Evolutionary conservation across 2,888 invertebrate species (phyloP), one percentile per base, ranked within the genome.

Genomic region (Beris morrisii): DNA sequence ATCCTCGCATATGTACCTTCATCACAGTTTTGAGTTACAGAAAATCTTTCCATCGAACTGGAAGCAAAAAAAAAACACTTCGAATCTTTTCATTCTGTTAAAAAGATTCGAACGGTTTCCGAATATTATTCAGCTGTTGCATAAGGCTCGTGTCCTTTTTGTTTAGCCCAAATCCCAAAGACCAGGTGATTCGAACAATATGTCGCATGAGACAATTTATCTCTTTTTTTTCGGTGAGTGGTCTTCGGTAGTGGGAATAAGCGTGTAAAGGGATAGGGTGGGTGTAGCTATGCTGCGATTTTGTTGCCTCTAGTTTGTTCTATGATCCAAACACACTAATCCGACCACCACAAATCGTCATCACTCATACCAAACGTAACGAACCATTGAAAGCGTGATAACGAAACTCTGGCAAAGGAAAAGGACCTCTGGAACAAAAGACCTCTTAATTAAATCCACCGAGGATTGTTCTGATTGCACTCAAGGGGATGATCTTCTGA

Each of bases 381-480:
- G 38, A 38, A 38, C 38, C 38, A 38, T 38, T 38, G 38, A 38
- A 38, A 38, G 38, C 38, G 38, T 38, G 38, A 50, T 15, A 50
- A 50, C 50, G 15, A 53, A 53, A 53, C 31, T n/a, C 53, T 31
- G 12, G 28, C 31, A 31, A 53, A 56, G 32, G 15, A 56, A 58
- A 69, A 64, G 64, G 66, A 55, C 53, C 67, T 55, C 54, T 15
- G 28, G 13, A 28, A 69, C 67, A 69, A 69, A 69, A 59, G 69
- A 59, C 66, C 69, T 69, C 67, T 69, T 69, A 69, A 69, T 69
- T 69, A 69, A 69, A 69, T 69, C 69, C 69, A 58, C 66, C 61
- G 69, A 69, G 69, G 57, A 69, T 69, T 69, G 69, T 67, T 67
- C 67, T 67, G 69, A 69, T 69, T 69, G 69, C 69, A 69, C 69